Conservation (phyloP, 1,140 invertebrate genomes). For the Venustaconcha ellipsiformis region DNA sequence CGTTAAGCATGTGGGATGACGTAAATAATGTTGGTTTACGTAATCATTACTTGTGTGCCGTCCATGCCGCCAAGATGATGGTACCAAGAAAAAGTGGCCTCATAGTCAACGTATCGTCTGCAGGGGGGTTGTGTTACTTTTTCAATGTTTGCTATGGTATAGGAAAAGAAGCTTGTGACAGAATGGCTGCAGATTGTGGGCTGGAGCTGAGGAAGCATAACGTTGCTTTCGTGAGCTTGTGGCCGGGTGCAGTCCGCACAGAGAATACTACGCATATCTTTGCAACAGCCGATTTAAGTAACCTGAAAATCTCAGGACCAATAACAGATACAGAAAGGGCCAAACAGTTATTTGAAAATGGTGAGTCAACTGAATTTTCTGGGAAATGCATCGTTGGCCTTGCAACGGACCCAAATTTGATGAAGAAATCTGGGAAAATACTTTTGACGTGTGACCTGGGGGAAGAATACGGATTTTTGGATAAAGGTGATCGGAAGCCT, state of each 20-base stretch:
- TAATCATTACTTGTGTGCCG: conserved; percentile 69
- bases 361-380: conserved; percentile 57
- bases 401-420: conserved; percentile 30
- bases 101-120: conserved; percentile 70
- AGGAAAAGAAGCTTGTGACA: conserved; percentile 66
- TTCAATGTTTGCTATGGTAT: conserved; percentile 68
- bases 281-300: background rate
- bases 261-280: conserved; percentile 45
- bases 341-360: conserved; percentile 34
- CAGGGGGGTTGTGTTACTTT: conserved; percentile 67
- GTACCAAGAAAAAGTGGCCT: conserved; percentile 62
- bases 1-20: conserved; percentile 58
- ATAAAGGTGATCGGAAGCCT: conserved; percentile 9
- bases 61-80: conserved; percentile 68
- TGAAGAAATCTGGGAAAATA: conserved; percentile 15
- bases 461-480: background rate
- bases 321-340: background rate
- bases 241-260: conserved; percentile 69
- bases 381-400: conserved; percentile 58
- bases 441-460: conserved; percentile 1
- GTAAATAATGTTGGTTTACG: conserved; percentile 69
- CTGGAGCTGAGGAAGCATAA: conserved; percentile 63
- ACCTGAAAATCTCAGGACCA: background rate
- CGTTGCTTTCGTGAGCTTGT: conserved; percentile 66
- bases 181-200: conserved; percentile 67